Evolutionary conservation across 1,140 invertebrate species (phyloP).

Genomic region (Cotesia glomerata): DNA sequence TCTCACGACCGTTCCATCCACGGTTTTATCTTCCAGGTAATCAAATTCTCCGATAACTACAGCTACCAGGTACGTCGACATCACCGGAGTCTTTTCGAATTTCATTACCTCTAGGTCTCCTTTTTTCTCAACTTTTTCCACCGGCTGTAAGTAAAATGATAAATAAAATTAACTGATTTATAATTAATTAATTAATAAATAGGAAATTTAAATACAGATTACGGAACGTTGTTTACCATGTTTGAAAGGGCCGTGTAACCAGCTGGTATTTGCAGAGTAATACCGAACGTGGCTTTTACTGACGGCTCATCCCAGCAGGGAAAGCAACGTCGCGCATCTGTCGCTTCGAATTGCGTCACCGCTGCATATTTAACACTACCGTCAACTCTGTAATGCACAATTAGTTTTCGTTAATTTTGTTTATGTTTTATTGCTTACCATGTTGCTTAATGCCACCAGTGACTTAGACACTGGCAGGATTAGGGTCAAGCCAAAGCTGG

Average conservation of each 20-base stretch:
- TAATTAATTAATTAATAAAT: neutral
- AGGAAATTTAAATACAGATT: conserved; percentile 29
- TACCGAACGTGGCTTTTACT: conserved; percentile 93
- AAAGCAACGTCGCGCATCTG: conserved; percentile 91
- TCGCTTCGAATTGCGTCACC: conserved; percentile 93
- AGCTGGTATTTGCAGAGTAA: conserved; percentile 80
- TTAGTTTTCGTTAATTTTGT: conserved; percentile 9
- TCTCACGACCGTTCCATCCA: conserved; percentile 83
- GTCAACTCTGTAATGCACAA: conserved; percentile 62
- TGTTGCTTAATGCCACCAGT: conserved; percentile 24
- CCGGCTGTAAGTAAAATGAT: conserved; percentile 63
- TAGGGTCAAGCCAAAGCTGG: conserved; percentile 63
- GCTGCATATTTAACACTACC: conserved; percentile 84
- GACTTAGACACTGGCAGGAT: conserved; percentile 43
- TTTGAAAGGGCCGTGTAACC: conserved; percentile 88
- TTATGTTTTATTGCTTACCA: conserved; percentile 26
- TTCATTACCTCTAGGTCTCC: conserved; percentile 69
- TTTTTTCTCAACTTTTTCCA: conserved; percentile 65
- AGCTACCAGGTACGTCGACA: conserved; percentile 96
- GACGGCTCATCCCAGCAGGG: conserved; percentile 98
- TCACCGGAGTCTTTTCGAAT: conserved; percentile 89
- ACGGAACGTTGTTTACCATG: conserved; percentile 71
- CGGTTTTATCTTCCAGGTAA: conserved; percentile 82
- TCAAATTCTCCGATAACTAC: conserved; percentile 94
- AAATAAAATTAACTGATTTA: neutral